A percentile compares a stretch with the other conserved stretches of the same genome.
Conservation (phyloP, 2,113 vertebrate species). For the Anser brachyrhynchus region DNA sequence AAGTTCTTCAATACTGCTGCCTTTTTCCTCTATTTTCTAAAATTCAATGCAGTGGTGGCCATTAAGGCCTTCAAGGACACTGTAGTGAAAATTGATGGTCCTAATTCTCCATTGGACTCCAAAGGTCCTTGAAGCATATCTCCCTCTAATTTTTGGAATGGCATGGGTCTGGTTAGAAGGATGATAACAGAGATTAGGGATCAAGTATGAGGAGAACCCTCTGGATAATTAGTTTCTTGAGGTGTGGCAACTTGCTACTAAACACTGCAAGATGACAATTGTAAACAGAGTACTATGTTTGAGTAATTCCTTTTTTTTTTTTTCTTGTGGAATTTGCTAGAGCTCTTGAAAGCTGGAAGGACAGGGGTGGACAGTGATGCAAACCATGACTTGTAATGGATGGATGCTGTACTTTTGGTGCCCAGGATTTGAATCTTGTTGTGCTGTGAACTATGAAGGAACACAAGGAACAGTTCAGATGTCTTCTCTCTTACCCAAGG, state of each 20-base stretch:
- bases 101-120: neutral
- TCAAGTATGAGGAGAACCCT: neutral
- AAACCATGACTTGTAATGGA: neutral
- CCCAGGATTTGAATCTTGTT: neutral
- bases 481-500: neutral
- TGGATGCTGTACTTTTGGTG: neutral
- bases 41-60: neutral
- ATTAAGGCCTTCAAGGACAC: neutral
- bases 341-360: neutral
- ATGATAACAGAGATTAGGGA: neutral
- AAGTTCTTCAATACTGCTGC: neutral
- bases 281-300: neutral
- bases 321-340: neutral
- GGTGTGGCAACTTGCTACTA: neutral
- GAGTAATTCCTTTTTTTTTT: accelerated
- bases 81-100: neutral
- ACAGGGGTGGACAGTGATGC: neutral
- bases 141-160: neutral
- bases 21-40: neutral
- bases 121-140: neutral
- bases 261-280: neutral
- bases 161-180: neutral
- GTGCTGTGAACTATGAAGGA: neutral
- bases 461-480: neutral
- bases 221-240: neutral